phyloP scores from a whole-genome alignment of 2,797 vertebrate genomes.

The Pangasius mekongensis region DNA sequence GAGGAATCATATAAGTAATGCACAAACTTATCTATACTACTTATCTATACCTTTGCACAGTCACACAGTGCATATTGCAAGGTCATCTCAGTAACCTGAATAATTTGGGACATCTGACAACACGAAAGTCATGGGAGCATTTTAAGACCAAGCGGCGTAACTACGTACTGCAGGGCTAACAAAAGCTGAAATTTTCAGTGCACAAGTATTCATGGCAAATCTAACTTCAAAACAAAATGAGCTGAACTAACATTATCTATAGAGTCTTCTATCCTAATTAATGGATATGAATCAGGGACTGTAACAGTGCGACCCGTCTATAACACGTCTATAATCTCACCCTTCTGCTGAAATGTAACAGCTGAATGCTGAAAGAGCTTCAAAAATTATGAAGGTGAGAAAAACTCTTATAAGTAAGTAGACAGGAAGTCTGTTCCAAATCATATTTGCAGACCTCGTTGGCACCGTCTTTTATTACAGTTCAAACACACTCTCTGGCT shows the following conservation, averaged over 20 bases:
- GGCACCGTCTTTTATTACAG: slow-evolving; percentile 36
- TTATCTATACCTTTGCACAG: not conserved
- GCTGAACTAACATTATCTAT: too few species aligned
- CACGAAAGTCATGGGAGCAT: not conserved
- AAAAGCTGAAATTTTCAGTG: not conserved
- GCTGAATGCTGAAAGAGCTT: not conserved
- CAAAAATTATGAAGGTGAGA: slow-evolving; percentile 14
- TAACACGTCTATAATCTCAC: not conserved
- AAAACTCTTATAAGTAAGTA: not conserved
- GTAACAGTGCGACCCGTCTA: too few species aligned
- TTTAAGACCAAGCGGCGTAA: not conserved
- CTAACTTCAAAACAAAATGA: not conserved
- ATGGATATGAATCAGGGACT: not conserved
- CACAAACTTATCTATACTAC: too few species aligned
- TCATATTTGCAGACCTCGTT: slow-evolving; percentile 26
- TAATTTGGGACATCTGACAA: not conserved
- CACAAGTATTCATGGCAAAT: not conserved
- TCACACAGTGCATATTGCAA: not conserved
- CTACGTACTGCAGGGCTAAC: too few species aligned
- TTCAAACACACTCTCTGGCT: slow-evolving; percentile 36
- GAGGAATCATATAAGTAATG: slow-evolving; percentile 32
- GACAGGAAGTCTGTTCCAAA: slow-evolving; percentile 29
- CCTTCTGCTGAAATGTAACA: not conserved
- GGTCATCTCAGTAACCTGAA: not conserved
- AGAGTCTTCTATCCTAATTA: not conserved